Evolutionary conservation across 2,797 vertebrate species (phyloP).

Genomic region (Benthosema pterotum): DNA sequence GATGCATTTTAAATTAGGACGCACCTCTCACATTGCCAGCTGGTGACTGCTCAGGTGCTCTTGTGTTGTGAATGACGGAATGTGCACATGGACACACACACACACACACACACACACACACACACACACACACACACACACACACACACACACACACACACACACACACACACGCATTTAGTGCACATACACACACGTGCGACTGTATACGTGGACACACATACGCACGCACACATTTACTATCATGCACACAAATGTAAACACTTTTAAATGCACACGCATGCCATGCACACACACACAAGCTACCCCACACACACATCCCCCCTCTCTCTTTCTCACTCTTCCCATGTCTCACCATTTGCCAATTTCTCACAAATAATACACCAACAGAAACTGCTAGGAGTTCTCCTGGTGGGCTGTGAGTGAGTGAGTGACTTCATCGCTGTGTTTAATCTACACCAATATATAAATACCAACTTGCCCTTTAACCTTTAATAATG

Average conservation of each 20-base stretch:
- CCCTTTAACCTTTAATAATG: too few species aligned
- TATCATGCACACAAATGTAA: too few species aligned
- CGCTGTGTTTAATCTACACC: too few species aligned
- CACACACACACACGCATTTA: conserved; percentile 44
- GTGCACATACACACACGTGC: background rate
- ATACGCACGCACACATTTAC: conserved; percentile 30
- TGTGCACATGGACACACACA: conserved; percentile 34
- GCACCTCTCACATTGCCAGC: conserved; percentile 80
- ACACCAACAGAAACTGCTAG: too few species aligned
- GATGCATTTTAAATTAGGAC: conserved; percentile 80
- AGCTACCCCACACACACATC: too few species aligned
- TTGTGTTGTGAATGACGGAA: conserved; percentile 75
- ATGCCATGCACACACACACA: too few species aligned
- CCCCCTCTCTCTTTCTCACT: too few species aligned
- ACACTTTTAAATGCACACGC: conserved; percentile 12
- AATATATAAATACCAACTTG: too few species aligned
- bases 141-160: conserved; percentile 11
- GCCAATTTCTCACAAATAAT: too few species aligned
- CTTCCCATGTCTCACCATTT: too few species aligned
- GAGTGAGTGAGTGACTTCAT: too few species aligned
- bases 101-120: conserved; percentile 38
- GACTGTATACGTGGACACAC: conserved; percentile 9
- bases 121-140: conserved; percentile 18
- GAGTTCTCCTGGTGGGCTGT: too few species aligned
- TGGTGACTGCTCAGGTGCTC: conserved; percentile 80